Evolutionary conservation across 2,888 invertebrate genomes (phyloP).

Genomic region (Andrena dorsata): DNA sequence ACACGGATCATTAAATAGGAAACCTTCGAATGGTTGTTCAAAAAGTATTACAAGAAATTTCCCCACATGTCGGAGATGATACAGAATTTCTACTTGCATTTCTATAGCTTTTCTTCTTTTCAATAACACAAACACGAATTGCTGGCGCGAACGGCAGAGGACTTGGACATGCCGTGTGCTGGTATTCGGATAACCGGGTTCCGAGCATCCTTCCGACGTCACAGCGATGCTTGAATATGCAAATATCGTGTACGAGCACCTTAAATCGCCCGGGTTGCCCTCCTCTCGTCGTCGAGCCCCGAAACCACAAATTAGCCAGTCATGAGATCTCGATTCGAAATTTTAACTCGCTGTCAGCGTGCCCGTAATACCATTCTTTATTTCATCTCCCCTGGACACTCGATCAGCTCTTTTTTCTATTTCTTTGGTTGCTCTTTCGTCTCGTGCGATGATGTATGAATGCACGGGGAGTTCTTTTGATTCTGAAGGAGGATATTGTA

Average conservation of each 20-base stretch:
- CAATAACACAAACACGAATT: neutral
- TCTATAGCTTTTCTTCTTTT: neutral
- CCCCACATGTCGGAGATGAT: neutral
- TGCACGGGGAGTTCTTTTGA: neutral
- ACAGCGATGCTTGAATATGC: slow-evolving; percentile 30
- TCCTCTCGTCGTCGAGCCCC: neutral
- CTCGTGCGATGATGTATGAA: neutral
- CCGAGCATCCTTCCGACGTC: slow-evolving; percentile 33
- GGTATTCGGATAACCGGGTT: slow-evolving; percentile 32
- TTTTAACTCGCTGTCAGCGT: neutral
- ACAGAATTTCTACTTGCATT: neutral
- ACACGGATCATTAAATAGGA: too few relatives aligned
- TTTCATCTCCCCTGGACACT: neutral
- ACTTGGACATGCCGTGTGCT: neutral
- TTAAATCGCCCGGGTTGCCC: slow-evolving; percentile 30
- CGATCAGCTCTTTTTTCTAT: neutral
- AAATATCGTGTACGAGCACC: slow-evolving; percentile 15
- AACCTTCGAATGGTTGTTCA: too few relatives aligned
- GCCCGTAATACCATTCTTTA: neutral
- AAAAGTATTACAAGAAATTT: neutral
- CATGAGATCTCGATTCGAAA: neutral
- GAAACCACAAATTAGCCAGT: slow-evolving; percentile 21
- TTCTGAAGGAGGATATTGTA: too few relatives aligned
- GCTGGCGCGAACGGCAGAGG: neutral
- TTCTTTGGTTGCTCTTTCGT: neutral